These are phyloP conservation scores for Muraenolepis orangiensis DNA, from an alignment of 2,797 vertebrate genomes.

Conservation along the genomic window DNA sequence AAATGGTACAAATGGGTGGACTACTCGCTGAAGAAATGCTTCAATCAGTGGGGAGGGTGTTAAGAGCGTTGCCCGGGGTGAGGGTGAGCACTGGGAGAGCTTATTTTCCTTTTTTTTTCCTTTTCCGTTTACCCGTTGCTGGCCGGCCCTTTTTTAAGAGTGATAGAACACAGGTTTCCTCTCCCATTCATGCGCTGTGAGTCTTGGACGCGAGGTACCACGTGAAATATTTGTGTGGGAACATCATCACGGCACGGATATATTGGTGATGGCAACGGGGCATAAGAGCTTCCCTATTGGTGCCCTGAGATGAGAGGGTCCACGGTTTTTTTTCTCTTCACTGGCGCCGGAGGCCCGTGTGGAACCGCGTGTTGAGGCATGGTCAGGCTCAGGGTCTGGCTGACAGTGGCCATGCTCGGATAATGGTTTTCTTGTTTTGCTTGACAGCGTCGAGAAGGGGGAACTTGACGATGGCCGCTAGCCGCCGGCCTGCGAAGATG, in stretches of 20 bases:
- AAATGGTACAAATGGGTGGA: conserved; percentile 17
- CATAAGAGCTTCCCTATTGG: conserved; percentile 75
- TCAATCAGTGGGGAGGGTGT: conserved; percentile 52
- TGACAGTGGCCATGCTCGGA: conserved; percentile 56
- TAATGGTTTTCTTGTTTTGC: conserved; percentile 38
- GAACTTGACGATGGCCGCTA: conserved; percentile 39
- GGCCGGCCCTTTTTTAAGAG: conserved; percentile 58
- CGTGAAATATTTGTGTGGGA: conserved; percentile 76
- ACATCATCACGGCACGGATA: conserved; percentile 65
- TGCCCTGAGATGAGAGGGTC: conserved; percentile 69
- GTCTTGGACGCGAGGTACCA: conserved; percentile 69
- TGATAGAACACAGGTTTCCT: conserved; percentile 76
- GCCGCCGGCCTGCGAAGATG: conserved; percentile 37
- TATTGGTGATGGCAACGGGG: conserved; percentile 70
- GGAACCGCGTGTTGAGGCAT: conserved; percentile 57
- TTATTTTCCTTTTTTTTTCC: conserved; percentile 13
- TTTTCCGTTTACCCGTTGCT: conserved; percentile 54
- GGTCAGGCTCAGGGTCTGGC: conserved; percentile 43
- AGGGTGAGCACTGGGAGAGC: conserved; percentile 48
- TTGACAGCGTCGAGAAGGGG: conserved; percentile 27
- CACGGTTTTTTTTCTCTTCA: conserved; percentile 35
- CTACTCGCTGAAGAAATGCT: conserved; percentile 47
- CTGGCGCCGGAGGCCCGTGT: conserved; percentile 61
- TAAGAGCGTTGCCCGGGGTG: conserved; percentile 51
- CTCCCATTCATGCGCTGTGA: conserved; percentile 65